phyloP scores from a whole-genome alignment of 2,113 vertebrate species.

The Orientallactaga bullata region DNA sequence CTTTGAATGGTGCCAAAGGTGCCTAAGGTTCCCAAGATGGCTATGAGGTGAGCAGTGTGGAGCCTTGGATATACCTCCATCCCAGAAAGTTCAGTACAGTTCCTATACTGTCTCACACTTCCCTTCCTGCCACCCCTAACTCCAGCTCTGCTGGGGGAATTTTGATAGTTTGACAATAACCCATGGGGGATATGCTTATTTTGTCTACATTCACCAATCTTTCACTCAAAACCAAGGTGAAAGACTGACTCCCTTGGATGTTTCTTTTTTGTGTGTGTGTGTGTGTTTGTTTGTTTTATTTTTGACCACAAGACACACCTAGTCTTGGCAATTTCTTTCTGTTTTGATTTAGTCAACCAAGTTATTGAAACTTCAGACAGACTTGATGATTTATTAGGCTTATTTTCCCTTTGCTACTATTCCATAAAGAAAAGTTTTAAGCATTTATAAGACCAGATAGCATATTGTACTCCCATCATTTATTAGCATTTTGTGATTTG shows the following conservation, averaged over 20 bases:
- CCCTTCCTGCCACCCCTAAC: background rate
- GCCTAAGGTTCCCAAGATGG: background rate
- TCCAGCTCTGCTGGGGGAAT: background rate
- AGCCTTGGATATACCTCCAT: background rate
- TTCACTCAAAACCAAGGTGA: background rate
- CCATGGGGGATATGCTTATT: background rate
- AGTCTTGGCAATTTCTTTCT: background rate
- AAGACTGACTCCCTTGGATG: background rate
- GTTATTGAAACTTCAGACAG: background rate
- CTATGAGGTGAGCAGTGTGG: background rate
- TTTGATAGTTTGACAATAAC: background rate
- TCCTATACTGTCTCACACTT: background rate
- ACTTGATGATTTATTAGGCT: background rate
- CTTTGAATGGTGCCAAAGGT: background rate
- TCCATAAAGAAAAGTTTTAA: background rate
- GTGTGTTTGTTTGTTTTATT: too few relatives aligned
- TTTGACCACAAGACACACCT: background rate
- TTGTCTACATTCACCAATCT: background rate
- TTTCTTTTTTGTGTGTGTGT: too few relatives aligned
- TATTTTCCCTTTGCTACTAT: background rate
- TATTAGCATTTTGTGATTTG: background rate
- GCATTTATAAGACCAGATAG: background rate
- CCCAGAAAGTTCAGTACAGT: background rate
- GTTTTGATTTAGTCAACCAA: background rate
- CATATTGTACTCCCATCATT: too few relatives aligned